A percentile compares a stretch with the other conserved stretches of the same genome.
Conservation (phyloP, 2,888 invertebrate species). For the Apodemia mormo region DNA sequence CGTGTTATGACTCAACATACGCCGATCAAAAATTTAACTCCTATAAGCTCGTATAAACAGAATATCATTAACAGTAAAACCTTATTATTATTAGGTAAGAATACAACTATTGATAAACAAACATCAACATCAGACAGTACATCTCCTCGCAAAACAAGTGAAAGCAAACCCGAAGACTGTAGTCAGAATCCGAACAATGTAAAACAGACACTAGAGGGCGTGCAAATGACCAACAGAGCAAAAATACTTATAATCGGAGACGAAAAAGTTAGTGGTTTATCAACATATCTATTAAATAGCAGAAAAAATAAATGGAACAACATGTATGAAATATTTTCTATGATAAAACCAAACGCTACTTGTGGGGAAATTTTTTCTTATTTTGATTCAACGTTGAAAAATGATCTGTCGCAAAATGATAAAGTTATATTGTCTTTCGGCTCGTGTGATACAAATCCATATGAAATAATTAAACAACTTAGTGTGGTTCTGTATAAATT, state of each 20-base stretch:
- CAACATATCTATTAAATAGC: neutral
- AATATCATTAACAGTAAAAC: neutral
- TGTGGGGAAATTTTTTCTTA: neutral
- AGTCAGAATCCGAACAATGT: neutral
- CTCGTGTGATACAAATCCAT: neutral
- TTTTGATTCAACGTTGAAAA: neutral
- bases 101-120: neutral
- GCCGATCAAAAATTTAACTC: neutral
- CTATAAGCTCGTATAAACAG: neutral
- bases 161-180: neutral
- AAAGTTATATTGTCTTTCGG: neutral
- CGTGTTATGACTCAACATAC: neutral
- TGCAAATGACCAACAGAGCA: neutral
- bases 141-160: neutral
- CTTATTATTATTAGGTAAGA: neutral
- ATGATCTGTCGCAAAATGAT: neutral
- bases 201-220: neutral
- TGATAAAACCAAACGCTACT: conserved; percentile 1
- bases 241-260: neutral
- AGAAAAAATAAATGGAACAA: conserved; percentile 1
- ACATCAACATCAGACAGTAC: neutral
- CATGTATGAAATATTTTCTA: neutral
- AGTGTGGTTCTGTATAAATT: neutral
- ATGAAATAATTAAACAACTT: neutral
- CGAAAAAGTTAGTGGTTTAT: neutral